Conservation (phyloP, 2,888 invertebrate species). For the Amiota communis region DNA sequence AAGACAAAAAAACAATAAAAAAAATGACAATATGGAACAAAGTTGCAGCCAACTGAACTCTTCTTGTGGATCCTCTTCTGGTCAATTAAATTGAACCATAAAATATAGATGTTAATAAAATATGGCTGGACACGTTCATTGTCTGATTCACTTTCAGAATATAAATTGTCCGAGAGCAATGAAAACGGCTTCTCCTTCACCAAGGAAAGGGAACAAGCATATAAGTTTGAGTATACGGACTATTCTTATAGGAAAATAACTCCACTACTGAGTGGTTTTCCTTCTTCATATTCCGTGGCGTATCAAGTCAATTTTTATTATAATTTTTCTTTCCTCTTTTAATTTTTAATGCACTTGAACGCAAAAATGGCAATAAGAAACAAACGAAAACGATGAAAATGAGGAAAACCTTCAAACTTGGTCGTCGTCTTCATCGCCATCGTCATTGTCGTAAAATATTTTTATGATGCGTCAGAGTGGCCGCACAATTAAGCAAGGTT, state of each 20-base stretch:
- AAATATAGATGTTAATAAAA: neutral
- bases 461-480: constrained; percentile 62
- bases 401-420: neutral
- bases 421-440: too few relatives aligned
- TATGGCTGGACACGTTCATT: neutral
- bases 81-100: constrained; percentile 2
- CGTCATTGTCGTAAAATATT: constrained; percentile 57
- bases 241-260: too few relatives aligned
- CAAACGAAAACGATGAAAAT: neutral
- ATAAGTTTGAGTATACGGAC: too few relatives aligned
- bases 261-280: too few relatives aligned
- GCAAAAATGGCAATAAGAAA: neutral
- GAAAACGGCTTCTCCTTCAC: neutral
- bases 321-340: neutral
- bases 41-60: too few relatives aligned
- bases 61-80: neutral
- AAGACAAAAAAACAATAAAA: neutral
- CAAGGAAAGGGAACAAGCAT: too few relatives aligned
- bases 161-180: too few relatives aligned
- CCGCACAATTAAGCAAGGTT: constrained; percentile 61
- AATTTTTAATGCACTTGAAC: neutral
- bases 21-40: neutral
- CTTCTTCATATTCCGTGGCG: neutral
- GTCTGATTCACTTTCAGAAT: too few relatives aligned
- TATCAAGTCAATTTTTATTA: neutral